Conservation (phyloP, 2,888 invertebrate species). For the Heterodera filipjevi region DNA sequence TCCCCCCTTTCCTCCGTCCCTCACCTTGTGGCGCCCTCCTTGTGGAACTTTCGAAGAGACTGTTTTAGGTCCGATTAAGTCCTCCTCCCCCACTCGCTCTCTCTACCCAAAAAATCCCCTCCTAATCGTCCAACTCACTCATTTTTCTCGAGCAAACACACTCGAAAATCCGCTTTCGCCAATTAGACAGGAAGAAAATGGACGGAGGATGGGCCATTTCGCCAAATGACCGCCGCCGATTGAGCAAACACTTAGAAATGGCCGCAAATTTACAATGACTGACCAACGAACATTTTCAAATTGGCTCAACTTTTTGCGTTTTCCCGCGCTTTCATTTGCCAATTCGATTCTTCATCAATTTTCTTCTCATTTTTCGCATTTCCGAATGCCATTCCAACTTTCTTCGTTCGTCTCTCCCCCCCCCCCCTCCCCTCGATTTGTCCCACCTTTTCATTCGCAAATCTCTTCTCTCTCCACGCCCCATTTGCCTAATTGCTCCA, state of each 20-base stretch:
- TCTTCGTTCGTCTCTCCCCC: neutral
- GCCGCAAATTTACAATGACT: slow-evolving; percentile 7
- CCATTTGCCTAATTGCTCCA: slow-evolving; percentile 9
- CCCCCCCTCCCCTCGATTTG: neutral
- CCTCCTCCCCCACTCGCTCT: neutral
- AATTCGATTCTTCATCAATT: neutral
- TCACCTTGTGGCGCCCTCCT: neutral
- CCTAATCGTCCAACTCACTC: slow-evolving; percentile 10
- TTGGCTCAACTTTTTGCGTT: neutral
- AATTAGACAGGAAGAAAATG: slow-evolving; percentile 7
- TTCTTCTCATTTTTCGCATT: neutral
- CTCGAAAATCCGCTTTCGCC: slow-evolving; percentile 10
- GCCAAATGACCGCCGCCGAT: slow-evolving; percentile 9
- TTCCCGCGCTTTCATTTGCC: neutral
- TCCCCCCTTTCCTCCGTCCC: neutral
- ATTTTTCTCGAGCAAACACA: slow-evolving; percentile 7
- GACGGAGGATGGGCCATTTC: neutral
- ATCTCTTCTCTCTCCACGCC: neutral
- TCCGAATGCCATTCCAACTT: neutral
- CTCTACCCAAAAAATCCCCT: neutral
- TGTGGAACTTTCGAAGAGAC: slow-evolving; percentile 5
- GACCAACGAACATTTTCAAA: neutral
- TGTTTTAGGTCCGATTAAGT: slow-evolving; percentile 10
- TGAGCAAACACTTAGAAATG: neutral
- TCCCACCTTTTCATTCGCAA: neutral